Base-by-base conservation (phyloP, 37 sponge, comb jelly and placozoan genomes). In the Axinella damicornis region DNA sequence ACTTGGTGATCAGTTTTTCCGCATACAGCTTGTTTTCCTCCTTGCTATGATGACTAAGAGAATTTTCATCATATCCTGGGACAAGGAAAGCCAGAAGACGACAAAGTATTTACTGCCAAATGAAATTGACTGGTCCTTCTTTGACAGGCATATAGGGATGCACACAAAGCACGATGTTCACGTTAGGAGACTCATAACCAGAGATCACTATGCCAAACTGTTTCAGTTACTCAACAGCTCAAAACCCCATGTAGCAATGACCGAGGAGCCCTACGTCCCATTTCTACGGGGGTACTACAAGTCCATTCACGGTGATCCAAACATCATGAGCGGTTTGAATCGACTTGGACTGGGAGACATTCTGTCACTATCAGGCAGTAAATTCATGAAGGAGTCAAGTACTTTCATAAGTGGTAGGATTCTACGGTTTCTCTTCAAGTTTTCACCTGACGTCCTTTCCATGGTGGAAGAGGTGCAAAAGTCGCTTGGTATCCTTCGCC, bases 21-120 rank as follows among this genome's bases (percentile, higher is more conserved):
- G 79, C 14, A 59, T 86, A n/a, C 38, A 64, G 52, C 22, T 57
- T 18, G 37, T 58, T 15, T 35, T 86, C 5, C 35, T 86, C 24
- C 57, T 72, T 1, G 87, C 87, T 2, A 61, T 79, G 11, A 25
- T 72, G 54, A 61, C 87, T 22, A 34, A 79, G 15, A 36, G 87
- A 27, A 56, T 86, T 6, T 72, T 86, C 21, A 27, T 62, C 12
- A 38, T 86, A 16, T 30, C 78, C 79, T 86, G 87, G 87, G 40
- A 80, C 69, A 22, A 12, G 21, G 56, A 32, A 16, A 33, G 55
- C 22, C n/a, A 27, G 34, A 46, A 46, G 46, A 80, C 65, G 12
- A 69, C 40, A 16, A 27, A 53, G 16, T 69, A 80, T 36, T 69
- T 80, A 14, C 32, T 15, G 22, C 81, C 68, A 54, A 80, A 80